Conservation (phyloP, 1,140 invertebrate species). For the Nasonia longicornis region DNA sequence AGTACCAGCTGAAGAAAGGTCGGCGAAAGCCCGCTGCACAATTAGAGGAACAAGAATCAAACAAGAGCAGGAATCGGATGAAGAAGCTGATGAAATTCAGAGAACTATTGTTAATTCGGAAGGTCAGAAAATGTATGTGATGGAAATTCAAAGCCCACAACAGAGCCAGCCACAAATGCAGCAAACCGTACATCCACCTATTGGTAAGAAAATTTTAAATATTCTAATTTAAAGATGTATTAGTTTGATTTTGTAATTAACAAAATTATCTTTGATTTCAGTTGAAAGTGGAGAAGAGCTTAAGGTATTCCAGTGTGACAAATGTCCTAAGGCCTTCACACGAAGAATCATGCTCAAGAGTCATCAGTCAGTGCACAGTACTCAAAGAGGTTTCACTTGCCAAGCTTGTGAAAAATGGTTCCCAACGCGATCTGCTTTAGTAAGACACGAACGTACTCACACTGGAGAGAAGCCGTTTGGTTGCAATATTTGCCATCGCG, state of each 20-base stretch:
- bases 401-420: constrained; percentile 83
- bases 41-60: constrained; percentile 66
- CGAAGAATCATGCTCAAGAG: constrained; percentile 72
- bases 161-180: constrained; percentile 49
- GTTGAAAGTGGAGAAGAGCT: constrained; percentile 64
- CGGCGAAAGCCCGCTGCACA: constrained; percentile 66
- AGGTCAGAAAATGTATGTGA: constrained; percentile 64
- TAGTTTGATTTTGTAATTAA: background rate
- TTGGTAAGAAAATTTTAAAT: constrained; percentile 52
- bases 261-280: constrained; percentile 46
- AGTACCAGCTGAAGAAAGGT: constrained; percentile 63
- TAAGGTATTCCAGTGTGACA: constrained; percentile 71
- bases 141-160: constrained; percentile 59
- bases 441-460: constrained; percentile 83
- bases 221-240: background rate
- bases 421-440: constrained; percentile 82
- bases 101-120: constrained; percentile 60
- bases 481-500: constrained; percentile 78
- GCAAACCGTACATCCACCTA: constrained; percentile 48
- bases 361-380: constrained; percentile 74
- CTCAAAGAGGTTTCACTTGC: constrained; percentile 74
- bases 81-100: constrained; percentile 64
- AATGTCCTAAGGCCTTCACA: constrained; percentile 72
- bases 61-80: constrained; percentile 68
- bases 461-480: constrained; percentile 81